Percentiles rank a stretch among this genome's conserved stretches.
Conservation (phyloP, 2,888 invertebrate species). For the Andrena chrysosceles region DNA sequence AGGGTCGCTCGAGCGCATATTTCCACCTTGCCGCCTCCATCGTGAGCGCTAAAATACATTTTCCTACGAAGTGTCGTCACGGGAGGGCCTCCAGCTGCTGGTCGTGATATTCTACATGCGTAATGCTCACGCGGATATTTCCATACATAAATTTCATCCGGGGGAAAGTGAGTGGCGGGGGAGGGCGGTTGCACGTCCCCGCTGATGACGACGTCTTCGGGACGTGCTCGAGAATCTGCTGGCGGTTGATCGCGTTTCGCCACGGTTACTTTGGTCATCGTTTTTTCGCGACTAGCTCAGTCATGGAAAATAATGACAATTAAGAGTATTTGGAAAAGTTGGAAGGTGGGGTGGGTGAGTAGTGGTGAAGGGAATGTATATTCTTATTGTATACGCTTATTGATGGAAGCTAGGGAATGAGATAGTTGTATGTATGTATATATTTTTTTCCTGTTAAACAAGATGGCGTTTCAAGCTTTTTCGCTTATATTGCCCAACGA, state of each 20-base stretch:
- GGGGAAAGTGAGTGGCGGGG: slow-evolving; percentile 55
- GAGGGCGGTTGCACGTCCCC: slow-evolving; percentile 51
- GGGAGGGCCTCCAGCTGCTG: slow-evolving; percentile 78
- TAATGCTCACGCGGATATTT: slow-evolving; percentile 81
- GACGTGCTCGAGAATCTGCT: slow-evolving; percentile 40
- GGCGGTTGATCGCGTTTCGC: slow-evolving; percentile 33
- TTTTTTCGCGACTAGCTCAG: not conserved
- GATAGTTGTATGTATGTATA: no score
- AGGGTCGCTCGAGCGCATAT: slow-evolving; percentile 76
- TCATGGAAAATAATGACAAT: no score
- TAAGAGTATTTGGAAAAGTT: no score
- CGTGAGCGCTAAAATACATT: slow-evolving; percentile 78
- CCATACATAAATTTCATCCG: slow-evolving; percentile 82
- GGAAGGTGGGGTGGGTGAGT: no score
- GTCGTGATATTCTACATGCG: slow-evolving; percentile 81
- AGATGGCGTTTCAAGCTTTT: no score
- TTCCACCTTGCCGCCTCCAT: slow-evolving; percentile 75
- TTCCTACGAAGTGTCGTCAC: slow-evolving; percentile 77
- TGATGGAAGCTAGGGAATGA: no score
- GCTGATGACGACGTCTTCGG: slow-evolving; percentile 54
- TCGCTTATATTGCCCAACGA: no score
- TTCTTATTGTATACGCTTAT: no score
- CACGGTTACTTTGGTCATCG: slow-evolving; percentile 14
- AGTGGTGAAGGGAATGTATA: no score
- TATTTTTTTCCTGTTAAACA: no score